Evolutionary conservation across 1,140 invertebrate species (phyloP), one percentile per base, ranked within the genome.

Genomic region (Formica exsecta): DNA sequence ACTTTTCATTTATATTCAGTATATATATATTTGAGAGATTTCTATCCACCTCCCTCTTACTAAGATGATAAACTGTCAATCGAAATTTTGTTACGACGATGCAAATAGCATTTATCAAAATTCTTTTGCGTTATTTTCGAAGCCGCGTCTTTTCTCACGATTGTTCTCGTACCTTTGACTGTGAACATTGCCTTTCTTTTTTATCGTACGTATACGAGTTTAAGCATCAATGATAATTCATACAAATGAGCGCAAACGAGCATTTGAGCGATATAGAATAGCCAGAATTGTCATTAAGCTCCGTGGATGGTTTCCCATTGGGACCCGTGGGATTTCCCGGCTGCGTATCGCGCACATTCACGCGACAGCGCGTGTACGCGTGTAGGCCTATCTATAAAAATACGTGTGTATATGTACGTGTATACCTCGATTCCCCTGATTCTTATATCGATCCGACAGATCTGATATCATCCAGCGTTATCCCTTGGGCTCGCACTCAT

Each of bases 201-300:
- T 51, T 51, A 38, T 70, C 13, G 38, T 74, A 59, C 19, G 25
- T 70, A 74, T 38, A 73, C 36, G 62, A 48, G 80, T 79, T 90
- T 89, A 91, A 92, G 89, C 92, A 91, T 90, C 92, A 93, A 93
- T 92, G 89, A 93, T 94, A 87, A 92, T 94, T 94, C 91, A 92
- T 92, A 94, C 91, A 94, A 94, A 94, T 92, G 94, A 93, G 93
- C 91, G 92, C 93, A 94, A 95, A 95, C 93, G 94, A 95, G 94
- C 93, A 83, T 95, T 95, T 94, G 93, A 95, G 93, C 93, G 92
- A 88, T 91, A 93, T 93, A 91, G 92, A 93, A 94, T 94, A 88
- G 92, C 92, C 91, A 86, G 88, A 89, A 92, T 93, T 92, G 90
- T 92, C 86, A 86, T 90, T 85, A 88, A 90, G 87, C 88, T 89